Base-by-base conservation (phyloP, 2,113 vertebrate genomes). In the Bambusicola thoracicus region DNA sequence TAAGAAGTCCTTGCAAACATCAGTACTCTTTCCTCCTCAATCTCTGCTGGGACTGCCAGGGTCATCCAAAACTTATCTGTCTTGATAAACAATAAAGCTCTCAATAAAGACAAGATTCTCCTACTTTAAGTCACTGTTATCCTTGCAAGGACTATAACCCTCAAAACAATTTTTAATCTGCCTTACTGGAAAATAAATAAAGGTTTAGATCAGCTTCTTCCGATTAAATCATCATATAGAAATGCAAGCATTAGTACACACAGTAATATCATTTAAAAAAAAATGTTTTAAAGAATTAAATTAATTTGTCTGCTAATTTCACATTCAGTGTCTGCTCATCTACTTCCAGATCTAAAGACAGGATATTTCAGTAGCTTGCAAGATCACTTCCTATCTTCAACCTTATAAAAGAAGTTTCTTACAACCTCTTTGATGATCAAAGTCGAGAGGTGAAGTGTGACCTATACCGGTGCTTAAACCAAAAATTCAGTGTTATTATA, bases 241-340 rank as follows among this genome's bases (percentile, higher is more conserved):
- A 82, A 13, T 59, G 27, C 67, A 55, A 67, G 30, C 24, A 16
- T 83, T 81, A 25, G 13, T n/a, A 56, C 12, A 55, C 8, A n/a
- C 20, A 59, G 8, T 63, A 69, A 58, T 49, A 21, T 5, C 8
- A 27, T 9, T 5, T n/a, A n/a, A n/a, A n/a, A n/a, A n/a, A n/a
- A n/a, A n/a, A n/a, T n/a, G n/a, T 68, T 82, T 87, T 58, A 58
- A 81, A 73, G 2, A 90, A 66, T 36, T 82, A 72, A 79, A 73
- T 59, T 56, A 56, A 66, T 5, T 25, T 1, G 7, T 62, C 13
- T 36, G 40, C 11, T 58, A n/a, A 74, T 77, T 67, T n/a, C 73
- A 14, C 22, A 2, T n/a, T 36, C n/a, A 2, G 4, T 46, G 2
- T 40, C 72, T 85, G 36, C 55, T 83, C 87, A 77, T 27, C 12